Evolutionary conservation across 2,797 vertebrate genomes (phyloP).

Genomic region (Molossus molossus): DNA sequence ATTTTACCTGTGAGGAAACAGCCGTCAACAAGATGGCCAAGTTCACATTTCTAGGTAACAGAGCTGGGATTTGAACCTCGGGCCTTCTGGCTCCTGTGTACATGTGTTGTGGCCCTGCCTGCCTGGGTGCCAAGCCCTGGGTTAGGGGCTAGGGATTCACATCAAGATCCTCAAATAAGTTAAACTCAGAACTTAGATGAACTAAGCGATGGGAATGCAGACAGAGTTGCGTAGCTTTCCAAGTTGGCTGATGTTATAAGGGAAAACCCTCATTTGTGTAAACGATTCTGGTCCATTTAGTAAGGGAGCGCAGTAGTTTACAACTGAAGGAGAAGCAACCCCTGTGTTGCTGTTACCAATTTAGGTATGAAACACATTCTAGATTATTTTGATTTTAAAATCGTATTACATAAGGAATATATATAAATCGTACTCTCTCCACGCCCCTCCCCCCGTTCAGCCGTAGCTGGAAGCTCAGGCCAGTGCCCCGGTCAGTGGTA

Average conservation of each 20-base stretch:
- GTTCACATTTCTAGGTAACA: neutral
- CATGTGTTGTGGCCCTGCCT: neutral
- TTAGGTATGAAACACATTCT: slow-evolving; percentile 20
- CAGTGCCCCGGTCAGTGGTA: neutral
- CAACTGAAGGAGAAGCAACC: neutral
- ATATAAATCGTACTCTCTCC: neutral
- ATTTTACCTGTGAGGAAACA: slow-evolving; percentile 31
- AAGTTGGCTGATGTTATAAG: slow-evolving; percentile 5
- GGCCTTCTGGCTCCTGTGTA: neutral
- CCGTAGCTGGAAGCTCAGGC: neutral
- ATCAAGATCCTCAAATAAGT: neutral
- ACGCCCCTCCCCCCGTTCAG: neutral
- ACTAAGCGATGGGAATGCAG: neutral
- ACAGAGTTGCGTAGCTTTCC: neutral
- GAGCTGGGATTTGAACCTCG: neutral
- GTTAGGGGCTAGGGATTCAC: neutral
- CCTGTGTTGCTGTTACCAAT: neutral
- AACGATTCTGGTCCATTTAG: neutral
- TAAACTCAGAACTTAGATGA: neutral
- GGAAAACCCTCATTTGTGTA: neutral
- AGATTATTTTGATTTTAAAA: slow-evolving; percentile 71
- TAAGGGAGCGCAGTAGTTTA: neutral
- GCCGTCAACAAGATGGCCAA: neutral
- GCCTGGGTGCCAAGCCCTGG: neutral
- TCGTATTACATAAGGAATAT: slow-evolving; percentile 54